Evolutionary conservation across 2,797 vertebrate species (phyloP), one percentile per base, ranked within the genome.

Genomic region (Centropyge bicolor): DNA sequence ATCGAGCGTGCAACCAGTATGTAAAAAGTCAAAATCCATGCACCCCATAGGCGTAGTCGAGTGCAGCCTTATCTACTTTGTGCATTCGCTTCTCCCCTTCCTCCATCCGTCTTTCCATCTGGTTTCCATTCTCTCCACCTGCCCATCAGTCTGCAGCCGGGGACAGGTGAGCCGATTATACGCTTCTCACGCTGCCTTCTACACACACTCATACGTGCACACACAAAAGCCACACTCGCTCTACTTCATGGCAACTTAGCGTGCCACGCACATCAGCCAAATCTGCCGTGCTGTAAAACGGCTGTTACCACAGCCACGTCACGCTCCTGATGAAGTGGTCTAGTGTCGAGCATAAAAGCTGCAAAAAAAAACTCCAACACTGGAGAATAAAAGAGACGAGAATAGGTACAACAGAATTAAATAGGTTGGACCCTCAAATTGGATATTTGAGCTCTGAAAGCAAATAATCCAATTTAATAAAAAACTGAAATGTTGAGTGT

Each of bases 101-200:
- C 73, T 41, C 70, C 49, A 46, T 40, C 54, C 56, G 65, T 78
- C 68, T 70, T 51, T 85, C 85, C 90, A 93, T 91, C 91, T 91
- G 92, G 82, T 88, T 88, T 76, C 79, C 60, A 85, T 93, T 94
- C 81, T 85, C 88, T 73, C 87, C 91, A 92, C 91, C 89, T 94
- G 92, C 89, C 91, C 87, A 88, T 92, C 90, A 88, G 84, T 92
- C 85, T 86, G 84, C 87, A 84, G 80, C 76, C 79, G 57, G 81
- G 74, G 89, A 89, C 90, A 93, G 93, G 90, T 93, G 90, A 92
- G 88, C 81, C 81, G 82, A 90, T 92, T 91, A 92, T 91, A 93
- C 71, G 89, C 89, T 83, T 84, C 78, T 88, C 87, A 89, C 80
- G 46, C 76, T 69, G 85, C 79, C 88, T 83, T 62, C 71, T 49